Evolutionary conservation across 2,113 vertebrate species (phyloP).

Genomic region (Pedionomus torquatus): DNA sequence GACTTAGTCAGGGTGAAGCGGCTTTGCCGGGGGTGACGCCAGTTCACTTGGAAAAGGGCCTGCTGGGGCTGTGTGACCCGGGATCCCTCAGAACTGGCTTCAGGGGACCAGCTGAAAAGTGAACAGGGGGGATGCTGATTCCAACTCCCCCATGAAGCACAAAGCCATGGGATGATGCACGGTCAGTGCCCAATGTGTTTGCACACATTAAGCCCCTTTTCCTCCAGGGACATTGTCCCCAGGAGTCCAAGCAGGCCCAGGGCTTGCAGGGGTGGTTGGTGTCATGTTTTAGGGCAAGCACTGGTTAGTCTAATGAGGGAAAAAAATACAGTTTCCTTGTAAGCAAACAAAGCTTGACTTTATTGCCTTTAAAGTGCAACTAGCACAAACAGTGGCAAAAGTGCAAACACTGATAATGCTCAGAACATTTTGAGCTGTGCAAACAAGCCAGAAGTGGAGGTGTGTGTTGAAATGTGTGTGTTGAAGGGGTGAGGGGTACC

Average conservation of each 20-base stretch:
- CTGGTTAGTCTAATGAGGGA: background rate
- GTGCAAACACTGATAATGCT: constrained; percentile 60
- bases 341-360: constrained; percentile 43
- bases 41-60: background rate
- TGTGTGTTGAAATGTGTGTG: constrained; percentile 57
- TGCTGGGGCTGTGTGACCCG: background rate
- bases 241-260: background rate
- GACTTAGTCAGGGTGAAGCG: background rate
- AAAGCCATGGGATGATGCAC: background rate
- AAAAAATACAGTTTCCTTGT: background rate
- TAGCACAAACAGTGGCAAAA: constrained; percentile 62
- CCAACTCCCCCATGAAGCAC: background rate
- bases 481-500: background rate
- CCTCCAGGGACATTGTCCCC: background rate
- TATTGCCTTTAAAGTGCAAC: constrained; percentile 51
- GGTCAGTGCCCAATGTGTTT: fast-evolving
- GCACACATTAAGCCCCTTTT: background rate
- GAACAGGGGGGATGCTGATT: background rate
- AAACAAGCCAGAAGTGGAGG: constrained; percentile 29
- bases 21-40: background rate
- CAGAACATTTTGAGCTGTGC: constrained; percentile 35
- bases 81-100: background rate
- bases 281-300: background rate
- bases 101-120: background rate
- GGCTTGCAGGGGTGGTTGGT: background rate